Evolutionary conservation across 2,888 invertebrate species (phyloP).

Genomic region (Drosophila macrospina): DNA sequence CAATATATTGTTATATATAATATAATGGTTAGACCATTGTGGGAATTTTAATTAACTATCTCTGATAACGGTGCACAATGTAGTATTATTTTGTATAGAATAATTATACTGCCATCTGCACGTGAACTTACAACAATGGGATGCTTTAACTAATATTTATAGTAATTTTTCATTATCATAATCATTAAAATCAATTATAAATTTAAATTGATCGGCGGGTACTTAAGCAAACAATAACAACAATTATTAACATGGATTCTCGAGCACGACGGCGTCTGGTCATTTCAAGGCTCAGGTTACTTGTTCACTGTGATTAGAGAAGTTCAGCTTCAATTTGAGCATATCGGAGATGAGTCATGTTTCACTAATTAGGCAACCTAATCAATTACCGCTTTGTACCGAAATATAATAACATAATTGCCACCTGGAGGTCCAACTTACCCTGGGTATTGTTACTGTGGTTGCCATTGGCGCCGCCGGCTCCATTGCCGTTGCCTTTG

Average conservation of each 20-base stretch:
- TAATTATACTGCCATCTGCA: not conserved
- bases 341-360: slow-evolving; percentile 43
- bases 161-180: too few species aligned
- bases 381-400: slow-evolving; percentile 48
- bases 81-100: not conserved
- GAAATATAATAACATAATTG: slow-evolving; percentile 62
- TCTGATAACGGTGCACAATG: slow-evolving; percentile 44
- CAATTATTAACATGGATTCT: slow-evolving; percentile 2
- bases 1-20: slow-evolving; percentile 12
- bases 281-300: slow-evolving; percentile 8
- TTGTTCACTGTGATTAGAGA: slow-evolving; percentile 21
- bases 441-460: slow-evolving; percentile 73
- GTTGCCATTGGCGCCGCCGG: slow-evolving; percentile 59
- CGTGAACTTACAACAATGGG: not conserved
- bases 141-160: not conserved
- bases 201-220: too few species aligned
- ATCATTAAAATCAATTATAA: too few species aligned
- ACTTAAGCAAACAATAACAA: too few species aligned
- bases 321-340: slow-evolving; percentile 6
- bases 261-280: not conserved
- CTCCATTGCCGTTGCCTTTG: slow-evolving; percentile 59
- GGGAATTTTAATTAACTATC: slow-evolving; percentile 79
- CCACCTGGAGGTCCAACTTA: slow-evolving; percentile 47
- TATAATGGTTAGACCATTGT: slow-evolving; percentile 57
- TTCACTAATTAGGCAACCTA: slow-evolving; percentile 48